Evolutionary conservation across 2,888 invertebrate species (phyloP).

Genomic region (Andricus quercusramuli): DNA sequence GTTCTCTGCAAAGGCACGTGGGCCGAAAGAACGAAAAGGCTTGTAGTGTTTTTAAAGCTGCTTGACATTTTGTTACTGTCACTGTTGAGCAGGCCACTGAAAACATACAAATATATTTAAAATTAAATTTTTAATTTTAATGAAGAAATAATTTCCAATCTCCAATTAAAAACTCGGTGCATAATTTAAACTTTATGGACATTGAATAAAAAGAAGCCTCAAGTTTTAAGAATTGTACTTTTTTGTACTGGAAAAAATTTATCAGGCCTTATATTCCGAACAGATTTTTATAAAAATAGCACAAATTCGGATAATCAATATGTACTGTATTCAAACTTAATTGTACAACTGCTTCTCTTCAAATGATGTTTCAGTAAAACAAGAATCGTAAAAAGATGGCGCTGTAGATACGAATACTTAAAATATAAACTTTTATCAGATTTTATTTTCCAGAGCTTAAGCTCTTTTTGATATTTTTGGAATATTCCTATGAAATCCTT

Average conservation of each 20-base stretch:
- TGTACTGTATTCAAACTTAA: background rate
- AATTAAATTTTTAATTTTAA: background rate
- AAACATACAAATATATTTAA: conserved; percentile 76
- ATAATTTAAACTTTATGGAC: too few relatives aligned
- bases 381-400: background rate
- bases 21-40: conserved; percentile 96
- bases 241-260: too few relatives aligned
- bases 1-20: conserved; percentile 94
- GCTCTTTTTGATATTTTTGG: background rate
- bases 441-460: background rate
- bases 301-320: background rate
- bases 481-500: background rate
- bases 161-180: too few relatives aligned
- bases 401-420: background rate
- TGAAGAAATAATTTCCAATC: background rate
- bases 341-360: background rate
- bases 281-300: background rate
- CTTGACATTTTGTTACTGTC: conserved; percentile 95
- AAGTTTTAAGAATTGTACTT: too few relatives aligned
- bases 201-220: background rate
- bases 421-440: background rate
- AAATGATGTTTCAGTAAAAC: background rate
- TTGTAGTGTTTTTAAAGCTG: conserved; percentile 92
- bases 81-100: conserved; percentile 95
- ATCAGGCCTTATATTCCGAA: too few relatives aligned